Conservation (phyloP, 2,113 vertebrate species). For the Oncorhynchus mykiss region DNA sequence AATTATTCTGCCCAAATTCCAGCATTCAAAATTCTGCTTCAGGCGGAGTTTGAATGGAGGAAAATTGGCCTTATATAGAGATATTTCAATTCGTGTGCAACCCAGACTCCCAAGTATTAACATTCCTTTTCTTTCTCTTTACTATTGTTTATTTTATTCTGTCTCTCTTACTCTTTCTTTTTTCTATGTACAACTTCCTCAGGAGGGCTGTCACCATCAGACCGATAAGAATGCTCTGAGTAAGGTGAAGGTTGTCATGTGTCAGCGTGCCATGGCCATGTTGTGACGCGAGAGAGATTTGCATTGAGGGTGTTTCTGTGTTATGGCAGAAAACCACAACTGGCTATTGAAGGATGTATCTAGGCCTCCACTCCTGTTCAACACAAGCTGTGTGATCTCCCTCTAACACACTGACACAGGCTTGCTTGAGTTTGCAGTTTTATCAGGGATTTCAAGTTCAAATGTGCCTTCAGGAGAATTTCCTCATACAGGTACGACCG, state of each 20-base stretch:
- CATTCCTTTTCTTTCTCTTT: neutral
- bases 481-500: constrained; percentile 10
- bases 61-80: too few relatives aligned
- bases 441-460: constrained; percentile 16
- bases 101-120: too few relatives aligned
- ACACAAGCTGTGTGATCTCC: neutral
- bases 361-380: neutral
- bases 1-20: too few relatives aligned
- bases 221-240: constrained; percentile 18
- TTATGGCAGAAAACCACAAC: constrained; percentile 30
- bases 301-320: constrained; percentile 21
- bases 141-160: neutral
- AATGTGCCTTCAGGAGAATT: constrained; percentile 1
- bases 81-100: too few relatives aligned
- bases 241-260: constrained; percentile 26
- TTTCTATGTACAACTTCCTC: constrained; percentile 5
- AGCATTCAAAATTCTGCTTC: too few relatives aligned
- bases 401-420: neutral
- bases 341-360: constrained; percentile 21
- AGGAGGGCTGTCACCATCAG: constrained; percentile 27
- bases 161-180: neutral
- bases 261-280: constrained; percentile 17
- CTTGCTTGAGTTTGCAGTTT: constrained; percentile 8
- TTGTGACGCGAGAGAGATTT: constrained; percentile 32
- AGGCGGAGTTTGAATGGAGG: too few relatives aligned